These are phyloP conservation scores for Pollenia angustigena DNA, from an alignment of 2,888 invertebrate genomes.

Conservation along the genomic window DNA sequence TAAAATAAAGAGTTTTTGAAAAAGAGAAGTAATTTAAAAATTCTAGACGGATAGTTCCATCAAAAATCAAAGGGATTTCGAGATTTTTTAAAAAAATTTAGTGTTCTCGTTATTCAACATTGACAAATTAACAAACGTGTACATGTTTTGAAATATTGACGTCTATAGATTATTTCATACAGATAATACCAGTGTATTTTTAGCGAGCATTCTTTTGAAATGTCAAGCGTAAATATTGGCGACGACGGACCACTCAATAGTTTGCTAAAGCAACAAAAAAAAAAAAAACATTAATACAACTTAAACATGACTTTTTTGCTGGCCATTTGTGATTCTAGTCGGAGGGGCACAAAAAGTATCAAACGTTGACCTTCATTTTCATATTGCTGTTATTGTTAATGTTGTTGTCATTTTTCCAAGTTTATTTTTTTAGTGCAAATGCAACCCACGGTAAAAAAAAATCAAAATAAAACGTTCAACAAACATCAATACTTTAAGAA, in stretches of 20 bases:
- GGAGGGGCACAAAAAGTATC: slow-evolving; percentile 55
- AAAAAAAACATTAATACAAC: slow-evolving; percentile 22
- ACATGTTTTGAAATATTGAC: no score
- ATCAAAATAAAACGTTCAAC: slow-evolving; percentile 33
- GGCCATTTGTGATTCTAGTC: not conserved
- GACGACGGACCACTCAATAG: slow-evolving; percentile 40
- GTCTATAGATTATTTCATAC: not conserved
- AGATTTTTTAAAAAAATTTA: no score
- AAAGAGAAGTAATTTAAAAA: no score
- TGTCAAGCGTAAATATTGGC: slow-evolving; percentile 65
- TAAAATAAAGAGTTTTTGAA: no score
- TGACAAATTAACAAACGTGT: no score
- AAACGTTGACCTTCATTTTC: slow-evolving; percentile 71
- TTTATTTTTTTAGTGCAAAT: slow-evolving; percentile 33
- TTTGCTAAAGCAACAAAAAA: slow-evolving; percentile 31
- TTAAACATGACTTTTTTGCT: slow-evolving; percentile 28
- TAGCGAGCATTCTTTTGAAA: slow-evolving; percentile 67
- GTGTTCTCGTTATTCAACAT: no score
- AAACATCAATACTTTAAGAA: slow-evolving; percentile 47
- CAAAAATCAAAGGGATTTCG: no score
- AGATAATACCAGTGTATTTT: slow-evolving; percentile 5
- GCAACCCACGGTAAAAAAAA: slow-evolving; percentile 64
- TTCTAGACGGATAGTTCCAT: no score
- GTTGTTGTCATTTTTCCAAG: slow-evolving; percentile 33
- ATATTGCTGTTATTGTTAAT: slow-evolving; percentile 37